These are phyloP conservation scores for Tridacna crocea DNA, from an alignment of 2,888 invertebrate species.

Conservation along the genomic window DNA sequence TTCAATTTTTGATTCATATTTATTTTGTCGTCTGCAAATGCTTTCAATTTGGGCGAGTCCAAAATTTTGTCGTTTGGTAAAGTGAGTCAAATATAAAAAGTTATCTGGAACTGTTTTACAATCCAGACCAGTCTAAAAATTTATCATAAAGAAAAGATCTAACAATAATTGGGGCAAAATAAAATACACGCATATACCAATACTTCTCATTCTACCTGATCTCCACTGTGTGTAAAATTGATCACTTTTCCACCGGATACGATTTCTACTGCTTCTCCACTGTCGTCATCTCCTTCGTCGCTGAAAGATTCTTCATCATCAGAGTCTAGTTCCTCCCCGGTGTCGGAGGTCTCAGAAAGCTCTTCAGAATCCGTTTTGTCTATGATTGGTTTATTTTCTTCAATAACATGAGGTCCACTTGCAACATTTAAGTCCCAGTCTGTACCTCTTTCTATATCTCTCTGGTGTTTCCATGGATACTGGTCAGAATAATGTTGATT, in stretches of 20 bases:
- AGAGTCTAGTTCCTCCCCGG: constrained; percentile 52
- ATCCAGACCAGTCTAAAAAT: too few species aligned
- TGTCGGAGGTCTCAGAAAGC: constrained; percentile 5
- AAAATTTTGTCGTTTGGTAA: too few species aligned
- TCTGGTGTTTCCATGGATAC: constrained; percentile 2
- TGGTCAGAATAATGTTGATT: background rate
- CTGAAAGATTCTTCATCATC: constrained; percentile 36
- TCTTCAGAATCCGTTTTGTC: background rate
- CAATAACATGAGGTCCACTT: background rate
- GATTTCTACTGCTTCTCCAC: constrained; percentile 35
- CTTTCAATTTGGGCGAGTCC: too few species aligned
- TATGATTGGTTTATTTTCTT: background rate
- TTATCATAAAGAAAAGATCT: too few species aligned
- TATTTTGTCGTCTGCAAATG: too few species aligned
- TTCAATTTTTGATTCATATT: too few species aligned
- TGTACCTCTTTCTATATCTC: background rate
- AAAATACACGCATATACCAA: too few species aligned
- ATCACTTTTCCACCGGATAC: constrained; percentile 46
- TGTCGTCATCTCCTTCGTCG: constrained; percentile 15
- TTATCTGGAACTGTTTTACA: too few species aligned
- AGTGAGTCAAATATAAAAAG: too few species aligned
- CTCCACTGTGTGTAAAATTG: constrained; percentile 41
- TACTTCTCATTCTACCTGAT: background rate
- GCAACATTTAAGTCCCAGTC: background rate
- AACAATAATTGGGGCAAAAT: too few species aligned